These are phyloP conservation scores for Poeciliopsis paucimaculata DNA, from an alignment of 2,797 vertebrate species.

Conservation along the genomic window DNA sequence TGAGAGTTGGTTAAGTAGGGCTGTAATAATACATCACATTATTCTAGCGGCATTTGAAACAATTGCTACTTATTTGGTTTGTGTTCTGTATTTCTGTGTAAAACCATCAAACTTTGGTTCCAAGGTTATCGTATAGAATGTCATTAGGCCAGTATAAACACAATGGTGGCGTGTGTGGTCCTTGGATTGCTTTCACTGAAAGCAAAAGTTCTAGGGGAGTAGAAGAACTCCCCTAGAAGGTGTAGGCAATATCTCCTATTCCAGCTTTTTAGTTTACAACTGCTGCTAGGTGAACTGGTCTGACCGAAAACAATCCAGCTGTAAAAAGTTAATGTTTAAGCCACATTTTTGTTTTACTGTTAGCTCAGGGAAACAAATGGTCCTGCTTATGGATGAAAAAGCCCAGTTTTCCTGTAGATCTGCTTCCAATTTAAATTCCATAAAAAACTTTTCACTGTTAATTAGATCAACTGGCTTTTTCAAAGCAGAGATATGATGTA, in stretches of 20 bases:
- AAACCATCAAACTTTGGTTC: not conserved
- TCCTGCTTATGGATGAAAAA: not conserved
- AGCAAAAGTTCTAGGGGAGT: not conserved
- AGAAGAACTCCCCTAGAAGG: not conserved
- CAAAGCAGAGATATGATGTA: not conserved
- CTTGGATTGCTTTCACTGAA: not conserved
- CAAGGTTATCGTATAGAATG: not conserved
- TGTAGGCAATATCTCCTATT: not conserved
- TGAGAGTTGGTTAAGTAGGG: too few species aligned
- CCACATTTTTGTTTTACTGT: not conserved
- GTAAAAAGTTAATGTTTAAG: not conserved
- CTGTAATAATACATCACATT: not conserved
- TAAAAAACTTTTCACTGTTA: not conserved
- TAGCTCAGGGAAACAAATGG: not conserved
- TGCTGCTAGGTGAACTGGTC: not conserved
- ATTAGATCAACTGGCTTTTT: not conserved
- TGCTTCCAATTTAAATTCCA: not conserved
- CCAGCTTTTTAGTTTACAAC: not conserved
- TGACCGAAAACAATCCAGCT: not conserved
- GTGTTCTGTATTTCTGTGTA: not conserved
- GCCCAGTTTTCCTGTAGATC: not conserved
- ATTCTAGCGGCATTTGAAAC: not conserved
- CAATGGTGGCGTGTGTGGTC: not conserved
- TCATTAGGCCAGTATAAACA: not conserved
- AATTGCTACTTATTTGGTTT: not conserved